Conservation (phyloP, 2,888 invertebrate species). For the Sympetrum striolatum region DNA sequence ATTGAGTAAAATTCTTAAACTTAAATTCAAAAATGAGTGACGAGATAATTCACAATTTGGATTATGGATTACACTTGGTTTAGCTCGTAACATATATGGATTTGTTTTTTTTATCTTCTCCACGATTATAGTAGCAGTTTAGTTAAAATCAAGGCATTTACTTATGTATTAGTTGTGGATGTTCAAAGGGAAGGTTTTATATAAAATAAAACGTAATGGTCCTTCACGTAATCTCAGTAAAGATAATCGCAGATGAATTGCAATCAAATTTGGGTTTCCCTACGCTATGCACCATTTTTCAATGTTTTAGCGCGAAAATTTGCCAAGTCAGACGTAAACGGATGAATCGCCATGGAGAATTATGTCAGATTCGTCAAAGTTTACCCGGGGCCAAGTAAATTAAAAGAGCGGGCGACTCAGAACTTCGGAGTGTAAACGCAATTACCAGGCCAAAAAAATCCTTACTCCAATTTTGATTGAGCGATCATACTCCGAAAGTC, state of each 20-base stretch:
- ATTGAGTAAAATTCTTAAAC: no score
- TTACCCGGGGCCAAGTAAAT: background rate
- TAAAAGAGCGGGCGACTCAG: background rate
- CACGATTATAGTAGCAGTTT: no score
- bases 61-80: no score
- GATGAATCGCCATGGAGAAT: background rate
- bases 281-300: background rate
- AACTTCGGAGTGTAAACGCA: background rate
- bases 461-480: background rate
- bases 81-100: no score
- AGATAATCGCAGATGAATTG: background rate
- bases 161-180: no score
- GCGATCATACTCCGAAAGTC: background rate
- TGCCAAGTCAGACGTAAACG: background rate
- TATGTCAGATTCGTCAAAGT: background rate
- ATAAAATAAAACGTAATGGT: no score
- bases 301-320: background rate
- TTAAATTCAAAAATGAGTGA: no score
- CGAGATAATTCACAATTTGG: no score
- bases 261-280: background rate
- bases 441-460: background rate
- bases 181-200: no score
- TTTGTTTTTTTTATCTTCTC: no score
- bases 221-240: no score
- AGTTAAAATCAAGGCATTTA: no score